Conservation (phyloP, 2,113 vertebrate genomes). For the Cisticola juncidis region DNA sequence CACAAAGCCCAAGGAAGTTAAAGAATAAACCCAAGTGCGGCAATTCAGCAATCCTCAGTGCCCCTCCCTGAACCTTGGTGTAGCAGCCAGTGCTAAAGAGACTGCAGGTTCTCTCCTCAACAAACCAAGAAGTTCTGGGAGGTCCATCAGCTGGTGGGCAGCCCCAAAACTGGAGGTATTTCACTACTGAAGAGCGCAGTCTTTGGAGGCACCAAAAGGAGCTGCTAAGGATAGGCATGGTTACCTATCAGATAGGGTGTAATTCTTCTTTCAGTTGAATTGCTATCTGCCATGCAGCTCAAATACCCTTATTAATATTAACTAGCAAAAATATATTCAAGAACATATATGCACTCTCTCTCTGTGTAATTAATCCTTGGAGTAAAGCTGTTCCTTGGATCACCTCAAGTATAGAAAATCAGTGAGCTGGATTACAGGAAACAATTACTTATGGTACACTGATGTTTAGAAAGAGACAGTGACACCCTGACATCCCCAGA, state of each 20-base stretch:
- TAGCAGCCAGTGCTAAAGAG: background rate
- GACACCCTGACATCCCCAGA: background rate
- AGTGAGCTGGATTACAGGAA: conserved; percentile 38
- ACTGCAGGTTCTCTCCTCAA: background rate
- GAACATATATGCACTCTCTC: background rate
- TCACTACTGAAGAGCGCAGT: background rate
- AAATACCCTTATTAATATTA: conserved; percentile 4
- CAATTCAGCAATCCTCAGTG: background rate
- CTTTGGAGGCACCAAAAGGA: background rate
- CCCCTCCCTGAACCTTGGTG: background rate
- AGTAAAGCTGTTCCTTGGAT: conserved; percentile 22
- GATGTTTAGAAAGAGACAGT: conserved; percentile 11
- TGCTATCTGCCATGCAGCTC: background rate
- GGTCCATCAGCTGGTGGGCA: background rate
- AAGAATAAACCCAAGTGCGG: background rate
- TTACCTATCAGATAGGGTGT: background rate
- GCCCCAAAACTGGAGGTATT: background rate
- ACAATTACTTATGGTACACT: conserved; percentile 31
- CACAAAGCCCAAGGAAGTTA: background rate
- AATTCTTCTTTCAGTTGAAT: background rate
- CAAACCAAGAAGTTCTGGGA: background rate
- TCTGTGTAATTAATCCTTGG: conserved; percentile 20
- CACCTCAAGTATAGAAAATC: conserved; percentile 17
- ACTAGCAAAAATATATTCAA: conserved; percentile 19
- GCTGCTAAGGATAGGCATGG: background rate